A percentile compares a stretch with the other conserved stretches of the same genome.
Conservation (phyloP, 2,888 invertebrate species). For the Diloba caeruleocephala region DNA sequence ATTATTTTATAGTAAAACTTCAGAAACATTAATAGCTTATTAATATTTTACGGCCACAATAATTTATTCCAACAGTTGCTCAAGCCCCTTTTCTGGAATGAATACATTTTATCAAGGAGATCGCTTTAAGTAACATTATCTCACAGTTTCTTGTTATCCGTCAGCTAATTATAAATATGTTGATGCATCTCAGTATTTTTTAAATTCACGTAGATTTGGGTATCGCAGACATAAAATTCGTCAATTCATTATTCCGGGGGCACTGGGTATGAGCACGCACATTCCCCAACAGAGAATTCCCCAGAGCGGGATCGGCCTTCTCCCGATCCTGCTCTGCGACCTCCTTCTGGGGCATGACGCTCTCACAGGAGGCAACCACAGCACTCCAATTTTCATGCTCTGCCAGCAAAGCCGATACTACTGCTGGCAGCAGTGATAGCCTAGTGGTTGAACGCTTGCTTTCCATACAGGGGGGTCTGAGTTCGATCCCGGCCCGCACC, state of each 20-base stretch:
- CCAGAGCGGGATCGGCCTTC: no score
- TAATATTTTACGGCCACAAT: constrained; percentile 39
- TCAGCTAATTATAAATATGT: constrained; percentile 3
- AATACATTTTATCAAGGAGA: constrained; percentile 19
- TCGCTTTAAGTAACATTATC: not conserved
- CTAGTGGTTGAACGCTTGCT: no score
- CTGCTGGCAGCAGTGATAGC: no score
- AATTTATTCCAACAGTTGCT: constrained; percentile 34
- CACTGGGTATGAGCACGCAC: no score
- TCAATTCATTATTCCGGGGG: not conserved
- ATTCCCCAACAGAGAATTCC: no score
- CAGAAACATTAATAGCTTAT: constrained; percentile 31
- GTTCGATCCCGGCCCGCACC: no score
- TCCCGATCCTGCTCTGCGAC: no score
- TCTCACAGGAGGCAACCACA: no score
- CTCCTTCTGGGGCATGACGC: no score
- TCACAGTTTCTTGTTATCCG: not conserved
- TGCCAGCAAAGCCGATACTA: no score
- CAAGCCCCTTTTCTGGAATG: constrained; percentile 14
- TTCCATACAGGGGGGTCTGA: no score
- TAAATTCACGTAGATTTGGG: not conserved
- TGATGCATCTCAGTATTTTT: not conserved
- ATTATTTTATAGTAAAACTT: constrained; percentile 33
- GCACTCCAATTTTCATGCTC: no score
- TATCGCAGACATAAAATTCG: not conserved